Percentiles rank a stretch among this genome's conserved stretches.
Evolutionary conservation across 2,113 vertebrate genomes (phyloP).

Genomic region (Orientallactaga bullata): DNA sequence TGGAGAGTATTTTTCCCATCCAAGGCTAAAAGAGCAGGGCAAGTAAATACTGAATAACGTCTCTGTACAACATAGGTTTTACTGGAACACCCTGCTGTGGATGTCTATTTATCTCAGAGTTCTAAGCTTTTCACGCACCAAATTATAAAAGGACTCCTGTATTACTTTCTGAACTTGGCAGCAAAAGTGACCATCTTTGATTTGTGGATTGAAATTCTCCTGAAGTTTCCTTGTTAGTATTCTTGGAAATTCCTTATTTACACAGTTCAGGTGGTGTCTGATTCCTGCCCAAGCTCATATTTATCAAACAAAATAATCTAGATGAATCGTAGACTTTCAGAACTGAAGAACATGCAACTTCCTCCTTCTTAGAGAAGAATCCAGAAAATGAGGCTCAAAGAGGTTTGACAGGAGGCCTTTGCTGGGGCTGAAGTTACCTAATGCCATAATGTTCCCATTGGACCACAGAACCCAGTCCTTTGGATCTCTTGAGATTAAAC

Average conservation of each 20-base stretch:
- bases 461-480: not conserved
- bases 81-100: not conserved
- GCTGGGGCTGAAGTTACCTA: not conserved
- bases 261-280: constrained; percentile 15
- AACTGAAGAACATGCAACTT: constrained; percentile 42
- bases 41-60: not conserved
- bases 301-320: constrained; percentile 62
- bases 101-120: not conserved
- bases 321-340: constrained; percentile 48
- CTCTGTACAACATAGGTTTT: not conserved
- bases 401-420: not conserved
- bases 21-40: not conserved
- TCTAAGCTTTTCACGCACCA: not conserved
- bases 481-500: not conserved
- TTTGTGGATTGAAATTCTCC: not conserved
- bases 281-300: constrained; percentile 29
- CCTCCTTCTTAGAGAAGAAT: constrained; percentile 38
- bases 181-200: not conserved
- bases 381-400: constrained; percentile 34
- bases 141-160: constrained; percentile 7
- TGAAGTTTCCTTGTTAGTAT: constrained; percentile 38
- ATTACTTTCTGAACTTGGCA: not conserved
- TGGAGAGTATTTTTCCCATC: not conserved
- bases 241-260: constrained; percentile 61
- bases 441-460: not conserved